These are phyloP conservation scores for Chaetura pelagica DNA, from an alignment of 2,113 vertebrate species.

Conservation along the genomic window DNA sequence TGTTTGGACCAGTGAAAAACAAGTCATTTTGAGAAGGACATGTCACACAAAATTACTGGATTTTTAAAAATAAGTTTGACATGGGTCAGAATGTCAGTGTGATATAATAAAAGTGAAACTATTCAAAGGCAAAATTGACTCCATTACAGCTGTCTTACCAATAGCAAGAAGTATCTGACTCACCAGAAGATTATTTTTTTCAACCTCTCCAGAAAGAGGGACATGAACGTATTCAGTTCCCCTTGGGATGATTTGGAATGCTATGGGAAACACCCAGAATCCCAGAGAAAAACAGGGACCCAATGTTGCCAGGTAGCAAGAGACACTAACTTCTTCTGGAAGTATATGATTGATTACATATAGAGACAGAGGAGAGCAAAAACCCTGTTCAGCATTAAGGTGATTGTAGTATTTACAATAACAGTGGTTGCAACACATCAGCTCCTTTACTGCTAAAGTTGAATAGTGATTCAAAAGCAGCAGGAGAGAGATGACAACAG, in stretches of 20 bases:
- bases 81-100: not conserved
- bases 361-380: rapidly evolving
- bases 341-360: not conserved
- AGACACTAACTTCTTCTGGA: not conserved
- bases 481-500: not conserved
- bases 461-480: not conserved
- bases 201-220: not conserved
- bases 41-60: not conserved
- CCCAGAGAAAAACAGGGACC: not conserved
- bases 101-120: not conserved
- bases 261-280: not conserved
- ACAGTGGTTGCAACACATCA: not conserved
- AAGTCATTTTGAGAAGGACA: not conserved
- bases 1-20: not conserved
- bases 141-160: not conserved
- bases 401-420: not conserved
- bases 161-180: not conserved
- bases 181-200: not conserved
- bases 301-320: not conserved
- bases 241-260: not conserved
- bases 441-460: not conserved
- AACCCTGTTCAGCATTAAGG: not conserved
- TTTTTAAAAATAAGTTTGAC: not conserved
- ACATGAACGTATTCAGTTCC: not conserved
- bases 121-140: not conserved